Base-by-base conservation (phyloP, 2,113 vertebrate species). In the Spermophilus dauricus region DNA sequence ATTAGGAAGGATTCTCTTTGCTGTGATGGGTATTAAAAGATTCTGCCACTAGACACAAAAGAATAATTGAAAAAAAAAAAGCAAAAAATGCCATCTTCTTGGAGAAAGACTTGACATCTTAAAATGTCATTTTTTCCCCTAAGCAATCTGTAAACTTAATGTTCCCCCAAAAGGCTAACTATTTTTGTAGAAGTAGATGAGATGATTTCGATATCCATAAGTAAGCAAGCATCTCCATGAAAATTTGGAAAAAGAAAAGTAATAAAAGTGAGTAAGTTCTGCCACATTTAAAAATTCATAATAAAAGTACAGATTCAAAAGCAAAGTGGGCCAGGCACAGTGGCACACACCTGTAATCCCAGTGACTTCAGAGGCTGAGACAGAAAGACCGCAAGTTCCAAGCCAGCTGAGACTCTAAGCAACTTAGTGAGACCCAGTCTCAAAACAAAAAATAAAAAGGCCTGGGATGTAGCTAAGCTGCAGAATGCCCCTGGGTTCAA, bases 61-160 rank as follows among this genome's bases (percentile, higher is more conserved):
- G 53, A 81, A 42, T 26, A 84, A 69, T 78, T 80, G 42, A 48
- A 67, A 76, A 84, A 51, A 51, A 51, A 51, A 80, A 61, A 70
- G 45, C 76, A 85, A 82, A 81, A 48, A 58, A 95, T 26, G 61
- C 61, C 83, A 48, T 65, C 13, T 39, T 76, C 51, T 88, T 56
- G 28, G 32, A 86, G 69, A 89, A 88, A 70, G 72, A 93, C 5
- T 80, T 95, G 75, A 32, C 12, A 87, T 76, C 42, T 70, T 95
- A 96, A 96, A 88, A 93, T 85, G 26, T 76, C 65, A 76, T 24
- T 63, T 63, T 65, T 87, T 76, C 85, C 37, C 32, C n/a, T 89
- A 1, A 56, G 34, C 24, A 30, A n/a, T 70, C 51, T 86, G 51
- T 94, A 91, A 91, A 76, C 8, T 10, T 93, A 83, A 81, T 6